Base-by-base conservation (phyloP, 1,140 invertebrate species). In the Leptoteleia sp. region DNA sequence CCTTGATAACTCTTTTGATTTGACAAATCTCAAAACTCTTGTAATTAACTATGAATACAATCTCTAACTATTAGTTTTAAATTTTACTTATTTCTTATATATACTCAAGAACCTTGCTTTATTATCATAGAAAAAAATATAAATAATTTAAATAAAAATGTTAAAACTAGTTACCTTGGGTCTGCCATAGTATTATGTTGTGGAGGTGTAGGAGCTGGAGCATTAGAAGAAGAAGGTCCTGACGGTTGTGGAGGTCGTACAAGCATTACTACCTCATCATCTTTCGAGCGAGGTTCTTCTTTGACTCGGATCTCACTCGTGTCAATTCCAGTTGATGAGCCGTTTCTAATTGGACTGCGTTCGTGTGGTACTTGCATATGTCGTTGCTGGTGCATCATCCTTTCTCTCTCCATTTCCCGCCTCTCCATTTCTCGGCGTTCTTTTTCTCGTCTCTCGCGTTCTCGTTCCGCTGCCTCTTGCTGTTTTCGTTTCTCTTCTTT, bases 321-420 rank as follows among this genome's bases (percentile, higher is more conserved):
- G 61, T 83, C 85, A n/a, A 85, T 76, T 25, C 82, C 68, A 12
- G 91, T 83, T 13, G 89, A 88, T 8, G 89, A 88, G 1, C 93
- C 93, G 77, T 93, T 94, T 6, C 94, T 90, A 13, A 94, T 85
- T 1, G 94, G 94, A 0, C 94, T 95, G 31, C 94, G 90, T 57
- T 94, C 92, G 1, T 93, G 88, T 1, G 81, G 64, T 3, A 88
- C 80, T 47, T 89, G 9, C 87, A 82, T 86, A 84, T 91, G 85
- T 85, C 71, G 37, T 25, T 90, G 87, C 72, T 92, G 92, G 70
- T 93, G 92, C 62, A 92, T 79, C 61, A 93, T 79, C 31, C 92
- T 88, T 78, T 93, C 92, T 1, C 93, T 91, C 42, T 94, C 92
- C 61, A 93, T 90, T 82, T 94, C 94, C 3, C 94, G 89, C 42